Conservation (phyloP, 2,888 invertebrate species). For the Xestia ashworthii region DNA sequence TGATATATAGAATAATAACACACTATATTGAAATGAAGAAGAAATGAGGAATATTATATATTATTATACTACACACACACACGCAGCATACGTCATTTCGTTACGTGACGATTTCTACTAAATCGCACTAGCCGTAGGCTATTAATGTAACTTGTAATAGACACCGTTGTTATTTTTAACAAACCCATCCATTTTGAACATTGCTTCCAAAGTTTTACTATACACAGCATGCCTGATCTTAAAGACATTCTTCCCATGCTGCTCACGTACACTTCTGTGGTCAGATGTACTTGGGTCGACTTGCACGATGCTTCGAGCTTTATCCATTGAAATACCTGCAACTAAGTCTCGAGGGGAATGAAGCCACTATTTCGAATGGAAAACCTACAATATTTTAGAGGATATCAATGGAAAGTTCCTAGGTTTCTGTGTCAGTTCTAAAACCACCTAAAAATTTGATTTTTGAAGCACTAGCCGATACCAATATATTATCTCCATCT, state of each 20-base stretch:
- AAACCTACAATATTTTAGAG: neutral
- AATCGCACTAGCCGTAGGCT: too few relatives aligned
- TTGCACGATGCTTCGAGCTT: constrained; percentile 16
- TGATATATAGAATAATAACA: too few relatives aligned
- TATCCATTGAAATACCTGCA: constrained; percentile 21
- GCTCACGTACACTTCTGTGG: constrained; percentile 37
- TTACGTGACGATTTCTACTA: too few relatives aligned
- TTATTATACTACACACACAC: too few relatives aligned
- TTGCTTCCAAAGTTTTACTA: neutral
- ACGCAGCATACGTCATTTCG: too few relatives aligned
- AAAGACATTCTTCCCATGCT: constrained; percentile 15
- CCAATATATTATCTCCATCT: neutral
- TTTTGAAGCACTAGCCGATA: neutral
- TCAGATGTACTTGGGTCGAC: constrained; percentile 20
- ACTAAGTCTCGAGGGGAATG: constrained; percentile 13
- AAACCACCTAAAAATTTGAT: neutral
- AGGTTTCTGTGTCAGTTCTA: neutral
- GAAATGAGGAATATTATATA: too few relatives aligned
- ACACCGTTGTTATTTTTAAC: neutral
- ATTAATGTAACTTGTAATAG: neutral
- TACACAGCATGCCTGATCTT: constrained; percentile 4
- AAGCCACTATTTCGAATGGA: constrained; percentile 2
- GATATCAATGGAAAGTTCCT: neutral
- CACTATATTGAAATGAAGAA: too few relatives aligned
- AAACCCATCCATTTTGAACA: neutral